These are phyloP conservation scores for Crocodylus rhombifer DNA, from an alignment of 2,797 vertebrate species.

Conservation along the genomic window DNA sequence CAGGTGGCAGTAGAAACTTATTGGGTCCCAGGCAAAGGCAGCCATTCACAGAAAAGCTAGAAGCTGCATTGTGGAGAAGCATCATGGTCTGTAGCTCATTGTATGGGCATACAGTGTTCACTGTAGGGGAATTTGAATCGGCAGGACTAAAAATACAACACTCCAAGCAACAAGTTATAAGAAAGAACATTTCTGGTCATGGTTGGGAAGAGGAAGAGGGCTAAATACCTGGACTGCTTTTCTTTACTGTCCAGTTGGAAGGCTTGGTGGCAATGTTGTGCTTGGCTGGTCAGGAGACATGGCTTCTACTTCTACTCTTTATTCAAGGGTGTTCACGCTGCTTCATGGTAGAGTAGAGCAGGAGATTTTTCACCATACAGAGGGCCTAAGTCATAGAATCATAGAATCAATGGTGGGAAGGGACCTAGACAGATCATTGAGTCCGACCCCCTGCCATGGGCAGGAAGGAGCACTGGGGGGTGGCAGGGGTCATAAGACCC, in stretches of 20 bases:
- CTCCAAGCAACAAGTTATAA: not conserved
- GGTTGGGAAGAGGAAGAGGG: not conserved
- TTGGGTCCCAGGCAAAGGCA: not conserved
- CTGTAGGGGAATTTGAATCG: too few species aligned
- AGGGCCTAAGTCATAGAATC: too few species aligned
- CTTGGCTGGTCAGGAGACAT: not conserved
- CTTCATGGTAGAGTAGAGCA: not conserved
- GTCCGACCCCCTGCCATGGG: too few species aligned
- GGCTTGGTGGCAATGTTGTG: not conserved
- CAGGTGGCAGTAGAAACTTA: not conserved
- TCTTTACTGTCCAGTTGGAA: not conserved
- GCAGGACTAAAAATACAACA: too few species aligned
- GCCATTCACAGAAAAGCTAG: too few species aligned
- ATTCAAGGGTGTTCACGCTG: not conserved
- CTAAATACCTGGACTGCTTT: not conserved
- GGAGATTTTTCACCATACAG: not conserved
- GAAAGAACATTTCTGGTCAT: not conserved
- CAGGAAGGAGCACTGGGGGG: too few species aligned
- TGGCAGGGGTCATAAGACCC: too few species aligned
- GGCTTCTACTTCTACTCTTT: not conserved
- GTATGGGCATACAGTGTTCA: too few species aligned
- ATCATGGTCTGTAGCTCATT: too few species aligned
- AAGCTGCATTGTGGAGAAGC: too few species aligned
- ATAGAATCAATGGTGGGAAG: too few species aligned
- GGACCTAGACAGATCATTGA: too few species aligned